Evolutionary conservation across 2,797 vertebrate genomes (phyloP).

Genomic region (Trematomus bernacchii): DNA sequence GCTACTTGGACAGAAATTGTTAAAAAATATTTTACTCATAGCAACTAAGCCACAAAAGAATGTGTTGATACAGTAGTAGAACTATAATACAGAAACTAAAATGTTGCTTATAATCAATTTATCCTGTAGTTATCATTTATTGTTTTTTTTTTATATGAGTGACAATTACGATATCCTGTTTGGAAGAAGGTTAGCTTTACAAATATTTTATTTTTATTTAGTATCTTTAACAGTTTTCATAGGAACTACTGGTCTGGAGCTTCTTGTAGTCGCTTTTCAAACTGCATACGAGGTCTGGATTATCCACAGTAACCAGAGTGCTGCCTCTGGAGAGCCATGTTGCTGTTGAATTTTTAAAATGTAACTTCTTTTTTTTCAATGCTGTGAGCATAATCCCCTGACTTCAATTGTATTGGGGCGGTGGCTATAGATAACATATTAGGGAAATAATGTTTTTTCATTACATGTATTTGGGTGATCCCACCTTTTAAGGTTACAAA

Average conservation of each 20-base stretch:
- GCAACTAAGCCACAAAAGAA: not conserved
- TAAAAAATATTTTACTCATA: not conserved
- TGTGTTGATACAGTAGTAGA: not conserved
- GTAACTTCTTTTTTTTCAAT: not conserved
- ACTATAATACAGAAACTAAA: not conserved
- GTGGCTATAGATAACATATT: too few relatives aligned
- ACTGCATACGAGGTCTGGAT: not conserved
- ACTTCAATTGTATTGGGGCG: not conserved
- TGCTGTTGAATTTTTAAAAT: constrained; percentile 16
- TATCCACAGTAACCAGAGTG: not conserved
- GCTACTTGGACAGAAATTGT: not conserved
- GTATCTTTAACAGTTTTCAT: not conserved
- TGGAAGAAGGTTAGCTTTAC: not conserved
- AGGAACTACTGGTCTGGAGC: not conserved
- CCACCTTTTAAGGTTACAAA: not conserved
- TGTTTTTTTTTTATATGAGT: too few relatives aligned
- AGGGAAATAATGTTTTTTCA: not conserved
- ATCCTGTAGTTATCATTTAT: too few relatives aligned
- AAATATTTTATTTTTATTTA: too few relatives aligned
- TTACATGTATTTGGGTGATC: not conserved
- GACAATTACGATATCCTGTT: not conserved
- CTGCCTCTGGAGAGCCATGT: not conserved
- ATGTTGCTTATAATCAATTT: too few relatives aligned
- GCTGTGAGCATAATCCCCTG: not conserved
- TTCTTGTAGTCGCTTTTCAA: not conserved